Conservation (phyloP, 2,113 vertebrate genomes). For the Microtus pennsylvanicus region DNA sequence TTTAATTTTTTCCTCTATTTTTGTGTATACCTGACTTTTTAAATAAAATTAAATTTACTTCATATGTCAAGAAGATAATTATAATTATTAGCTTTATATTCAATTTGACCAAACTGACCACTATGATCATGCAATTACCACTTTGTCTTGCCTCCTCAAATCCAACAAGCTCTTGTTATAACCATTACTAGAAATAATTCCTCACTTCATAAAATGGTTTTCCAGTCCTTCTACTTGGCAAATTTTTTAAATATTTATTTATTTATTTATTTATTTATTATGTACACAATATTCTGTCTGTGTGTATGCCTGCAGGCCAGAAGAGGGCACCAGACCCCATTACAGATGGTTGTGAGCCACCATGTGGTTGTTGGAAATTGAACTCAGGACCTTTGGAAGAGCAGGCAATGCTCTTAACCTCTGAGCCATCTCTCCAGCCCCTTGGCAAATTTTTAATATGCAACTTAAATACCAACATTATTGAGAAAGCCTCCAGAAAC, state of each 20-base stretch:
- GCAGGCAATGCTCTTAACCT: too few species aligned
- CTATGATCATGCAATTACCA: neutral
- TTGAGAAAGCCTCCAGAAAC: neutral
- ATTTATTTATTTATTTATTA: too few species aligned
- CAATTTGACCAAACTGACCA: neutral
- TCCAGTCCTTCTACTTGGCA: neutral
- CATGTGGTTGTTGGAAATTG: too few species aligned
- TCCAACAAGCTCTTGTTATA: neutral
- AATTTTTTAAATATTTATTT: neutral
- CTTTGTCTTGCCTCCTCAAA: conserved; percentile 26
- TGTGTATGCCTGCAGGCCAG: too few species aligned
- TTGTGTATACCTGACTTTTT: neutral
- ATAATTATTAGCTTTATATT: conserved; percentile 6
- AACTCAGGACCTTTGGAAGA: too few species aligned
- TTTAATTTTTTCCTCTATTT: neutral
- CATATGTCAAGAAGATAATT: neutral
- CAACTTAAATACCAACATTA: neutral
- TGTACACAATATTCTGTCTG: too few species aligned
- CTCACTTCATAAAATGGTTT: neutral
- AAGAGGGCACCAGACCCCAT: too few species aligned
- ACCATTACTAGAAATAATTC: neutral
- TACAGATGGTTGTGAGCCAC: too few species aligned
- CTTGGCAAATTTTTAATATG: conserved; percentile 23
- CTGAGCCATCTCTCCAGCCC: too few species aligned
- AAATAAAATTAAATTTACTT: neutral